Percentiles rank a stretch among this genome's conserved stretches.
Conservation (phyloP, 2,888 invertebrate genomes). For the Alloplasta piceator region DNA sequence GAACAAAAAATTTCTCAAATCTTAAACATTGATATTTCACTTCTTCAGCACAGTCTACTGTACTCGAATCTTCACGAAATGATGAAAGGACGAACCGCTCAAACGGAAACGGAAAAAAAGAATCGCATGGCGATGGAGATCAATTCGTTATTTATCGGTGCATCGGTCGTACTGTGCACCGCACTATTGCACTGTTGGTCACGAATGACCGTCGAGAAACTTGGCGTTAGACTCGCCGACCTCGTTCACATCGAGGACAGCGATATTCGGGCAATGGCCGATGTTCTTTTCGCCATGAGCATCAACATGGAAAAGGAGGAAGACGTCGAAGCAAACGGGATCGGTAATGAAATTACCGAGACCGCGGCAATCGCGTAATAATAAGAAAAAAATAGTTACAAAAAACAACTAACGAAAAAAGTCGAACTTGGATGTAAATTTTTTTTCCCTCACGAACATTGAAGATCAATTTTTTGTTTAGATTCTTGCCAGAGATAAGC, state of each 20-base stretch:
- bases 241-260: conserved; percentile 63
- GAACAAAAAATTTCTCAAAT: not conserved
- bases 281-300: conserved; percentile 67
- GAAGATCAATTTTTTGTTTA: no score
- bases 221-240: conserved; percentile 66
- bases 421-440: no score
- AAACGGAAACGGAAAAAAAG: conserved; percentile 59
- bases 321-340: not conserved
- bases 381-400: no score
- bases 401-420: no score
- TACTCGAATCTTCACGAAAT: conserved; percentile 64
- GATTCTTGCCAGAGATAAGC: no score
- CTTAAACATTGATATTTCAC: not conserved
- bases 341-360: no score
- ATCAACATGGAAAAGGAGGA: conserved; percentile 53
- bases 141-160: conserved; percentile 71
- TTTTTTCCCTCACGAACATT: no score
- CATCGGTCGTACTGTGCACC: conserved; percentile 71
- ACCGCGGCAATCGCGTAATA: no score
- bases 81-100: conserved; percentile 48
- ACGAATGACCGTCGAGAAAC: conserved; percentile 13
- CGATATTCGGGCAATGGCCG: conserved; percentile 71
- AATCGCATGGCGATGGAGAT: conserved; percentile 68
- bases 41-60: conserved; percentile 65
- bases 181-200: conserved; percentile 63